A percentile compares a stretch with the other conserved stretches of the same genome.
Conservation (phyloP, 2,113 vertebrate species). For the Ciconia stormi region DNA sequence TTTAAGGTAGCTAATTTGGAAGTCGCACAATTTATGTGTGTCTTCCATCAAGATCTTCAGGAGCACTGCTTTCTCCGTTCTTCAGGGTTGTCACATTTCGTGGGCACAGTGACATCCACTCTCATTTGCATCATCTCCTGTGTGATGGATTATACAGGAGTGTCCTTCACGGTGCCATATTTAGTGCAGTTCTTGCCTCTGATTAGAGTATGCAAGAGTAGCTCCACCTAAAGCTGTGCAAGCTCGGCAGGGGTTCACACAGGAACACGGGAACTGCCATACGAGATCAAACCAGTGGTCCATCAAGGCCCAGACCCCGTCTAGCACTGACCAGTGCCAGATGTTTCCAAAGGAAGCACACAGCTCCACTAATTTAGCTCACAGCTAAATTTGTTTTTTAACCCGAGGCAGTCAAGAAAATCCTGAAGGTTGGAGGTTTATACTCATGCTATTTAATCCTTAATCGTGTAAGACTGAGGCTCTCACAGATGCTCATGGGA, state of each 20-base stretch:
- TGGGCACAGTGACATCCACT: background rate
- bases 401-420: background rate
- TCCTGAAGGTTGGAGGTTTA: background rate
- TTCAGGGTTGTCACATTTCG: background rate
- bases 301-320: background rate
- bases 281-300: constrained; percentile 18
- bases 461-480: background rate
- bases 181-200: constrained; percentile 47
- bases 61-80: background rate
- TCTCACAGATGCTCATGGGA: background rate
- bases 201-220: constrained; percentile 26
- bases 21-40: background rate
- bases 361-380: background rate
- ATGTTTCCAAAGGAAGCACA: constrained; percentile 8
- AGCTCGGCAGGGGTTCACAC: background rate
- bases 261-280: background rate
- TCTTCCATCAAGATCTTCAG: background rate
- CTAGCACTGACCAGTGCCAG: constrained; percentile 16
- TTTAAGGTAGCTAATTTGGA: background rate
- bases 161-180: constrained; percentile 1
- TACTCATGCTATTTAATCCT: background rate
- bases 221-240: constrained; percentile 21
- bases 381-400: background rate
- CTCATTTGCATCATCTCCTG: background rate
- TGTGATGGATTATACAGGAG: background rate